Conservation (phyloP, 1,140 invertebrate species). For the Lepeophtheirus salmonis region DNA sequence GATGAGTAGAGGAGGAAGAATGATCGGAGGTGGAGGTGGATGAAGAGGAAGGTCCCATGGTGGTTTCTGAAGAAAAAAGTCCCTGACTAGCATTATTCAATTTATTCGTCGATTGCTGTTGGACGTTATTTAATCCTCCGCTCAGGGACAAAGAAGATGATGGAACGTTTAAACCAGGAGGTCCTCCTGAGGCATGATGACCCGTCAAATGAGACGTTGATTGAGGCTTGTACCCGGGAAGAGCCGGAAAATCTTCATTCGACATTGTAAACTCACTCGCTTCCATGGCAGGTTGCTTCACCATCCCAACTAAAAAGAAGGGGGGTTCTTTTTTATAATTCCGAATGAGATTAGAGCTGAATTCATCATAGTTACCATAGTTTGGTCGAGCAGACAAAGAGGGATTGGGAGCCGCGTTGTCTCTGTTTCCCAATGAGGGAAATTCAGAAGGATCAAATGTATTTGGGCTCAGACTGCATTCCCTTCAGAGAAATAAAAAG, state of each 20-base stretch:
- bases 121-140: too few relatives aligned
- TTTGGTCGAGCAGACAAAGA: not conserved
- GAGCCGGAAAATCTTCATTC: slow-evolving; percentile 92
- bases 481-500: too few relatives aligned
- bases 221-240: slow-evolving; percentile 43
- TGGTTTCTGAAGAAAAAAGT: not conserved
- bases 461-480: not conserved
- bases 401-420: slow-evolving; percentile 15
- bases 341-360: too few relatives aligned
- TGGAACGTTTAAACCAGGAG: too few relatives aligned
- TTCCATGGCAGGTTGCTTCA: slow-evolving; percentile 76
- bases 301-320: slow-evolving; percentile 68
- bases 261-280: slow-evolving; percentile 91
- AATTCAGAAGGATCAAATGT: slow-evolving; percentile 12
- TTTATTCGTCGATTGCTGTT: not conserved
- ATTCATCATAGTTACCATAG: slow-evolving; percentile 7
- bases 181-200: not conserved
- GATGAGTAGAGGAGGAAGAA: not conserved
- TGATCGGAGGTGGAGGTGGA: not conserved
- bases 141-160: not conserved
- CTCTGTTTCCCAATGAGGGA: slow-evolving; percentile 7
- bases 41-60: not conserved
- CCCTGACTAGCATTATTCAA: not conserved
- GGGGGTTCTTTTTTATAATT: too few relatives aligned
- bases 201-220: not conserved